These are phyloP conservation scores for Medauroidea extradentata DNA, from an alignment of 1,140 invertebrate genomes.

Conservation along the genomic window DNA sequence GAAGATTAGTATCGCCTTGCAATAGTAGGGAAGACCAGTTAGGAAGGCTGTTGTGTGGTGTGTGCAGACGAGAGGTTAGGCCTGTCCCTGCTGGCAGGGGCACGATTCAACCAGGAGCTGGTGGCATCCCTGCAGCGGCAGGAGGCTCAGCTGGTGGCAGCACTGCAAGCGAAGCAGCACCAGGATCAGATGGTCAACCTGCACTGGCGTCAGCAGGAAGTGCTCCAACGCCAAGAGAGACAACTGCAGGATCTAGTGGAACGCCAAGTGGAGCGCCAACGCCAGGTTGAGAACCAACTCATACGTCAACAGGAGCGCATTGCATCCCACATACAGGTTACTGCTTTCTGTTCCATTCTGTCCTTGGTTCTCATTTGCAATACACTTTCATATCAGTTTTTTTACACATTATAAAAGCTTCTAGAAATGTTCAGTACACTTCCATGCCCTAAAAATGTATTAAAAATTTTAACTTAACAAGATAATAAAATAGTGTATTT, in stretches of 20 bases:
- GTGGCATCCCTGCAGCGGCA: conserved; percentile 1
- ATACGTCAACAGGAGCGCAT: conserved; percentile 4
- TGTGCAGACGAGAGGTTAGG: background rate
- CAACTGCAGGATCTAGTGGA: conserved; percentile 3
- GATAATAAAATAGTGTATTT: too few species aligned
- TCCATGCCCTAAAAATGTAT: too few species aligned
- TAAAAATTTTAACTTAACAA: too few species aligned
- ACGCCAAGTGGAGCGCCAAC: conserved; percentile 1
- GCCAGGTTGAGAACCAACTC: conserved; percentile 3
- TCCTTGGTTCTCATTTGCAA: too few species aligned
- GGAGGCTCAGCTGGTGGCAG: conserved; percentile 7
- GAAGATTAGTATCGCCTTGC: too few species aligned
- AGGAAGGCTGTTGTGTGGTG: too few species aligned
- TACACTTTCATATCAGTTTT: too few species aligned
- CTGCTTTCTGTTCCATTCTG: too few species aligned
- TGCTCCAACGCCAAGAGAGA: conserved; percentile 3
- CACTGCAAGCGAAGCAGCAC: conserved; percentile 5
- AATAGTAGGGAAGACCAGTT: too few species aligned
- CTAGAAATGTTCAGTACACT: too few species aligned
- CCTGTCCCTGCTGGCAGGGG: background rate
- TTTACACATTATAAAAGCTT: too few species aligned
- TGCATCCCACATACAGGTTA: background rate
- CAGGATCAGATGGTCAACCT: conserved; percentile 1
- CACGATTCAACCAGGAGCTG: conserved; percentile 2
- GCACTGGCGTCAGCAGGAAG: conserved; percentile 1